Percentiles rank a stretch among this genome's conserved stretches.
Conservation (phyloP, 2,113 vertebrate genomes). For the Melanerpes aurifrons region DNA sequence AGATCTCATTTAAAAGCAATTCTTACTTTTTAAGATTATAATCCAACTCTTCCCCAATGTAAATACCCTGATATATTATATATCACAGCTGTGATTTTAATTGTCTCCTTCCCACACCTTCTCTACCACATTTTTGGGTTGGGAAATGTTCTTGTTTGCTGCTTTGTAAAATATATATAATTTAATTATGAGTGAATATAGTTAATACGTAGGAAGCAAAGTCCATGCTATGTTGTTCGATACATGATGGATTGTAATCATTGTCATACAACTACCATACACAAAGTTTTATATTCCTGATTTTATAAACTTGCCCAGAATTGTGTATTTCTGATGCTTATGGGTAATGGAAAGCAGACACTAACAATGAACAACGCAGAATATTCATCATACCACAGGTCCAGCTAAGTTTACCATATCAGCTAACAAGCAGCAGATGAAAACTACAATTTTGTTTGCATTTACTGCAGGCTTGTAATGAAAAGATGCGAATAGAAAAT, state of each 20-base stretch:
- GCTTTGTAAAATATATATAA: conserved; percentile 33
- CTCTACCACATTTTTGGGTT: not conserved
- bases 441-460: not conserved
- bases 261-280: not conserved
- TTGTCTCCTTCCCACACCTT: not conserved
- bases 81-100: not conserved
- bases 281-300: conserved; percentile 40
- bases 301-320: not conserved
- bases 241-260: not conserved
- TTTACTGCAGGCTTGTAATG: conserved; percentile 27
- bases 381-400: not conserved
- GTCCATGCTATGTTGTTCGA: not conserved
- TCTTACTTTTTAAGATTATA: not conserved
- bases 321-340: conserved; percentile 35
- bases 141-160: conserved; percentile 12
- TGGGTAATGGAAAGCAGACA: conserved; percentile 34
- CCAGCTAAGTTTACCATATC: not conserved
- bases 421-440: not conserved
- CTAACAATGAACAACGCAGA: conserved; percentile 30
- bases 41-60: not conserved
- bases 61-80: not conserved
- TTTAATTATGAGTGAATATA: conserved; percentile 24
- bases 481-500: not conserved
- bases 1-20: not conserved
- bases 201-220: conserved; percentile 8